These are phyloP conservation scores for Cryptocephalus moraei DNA, from an alignment of 2,888 invertebrate genomes.

Conservation along the genomic window DNA sequence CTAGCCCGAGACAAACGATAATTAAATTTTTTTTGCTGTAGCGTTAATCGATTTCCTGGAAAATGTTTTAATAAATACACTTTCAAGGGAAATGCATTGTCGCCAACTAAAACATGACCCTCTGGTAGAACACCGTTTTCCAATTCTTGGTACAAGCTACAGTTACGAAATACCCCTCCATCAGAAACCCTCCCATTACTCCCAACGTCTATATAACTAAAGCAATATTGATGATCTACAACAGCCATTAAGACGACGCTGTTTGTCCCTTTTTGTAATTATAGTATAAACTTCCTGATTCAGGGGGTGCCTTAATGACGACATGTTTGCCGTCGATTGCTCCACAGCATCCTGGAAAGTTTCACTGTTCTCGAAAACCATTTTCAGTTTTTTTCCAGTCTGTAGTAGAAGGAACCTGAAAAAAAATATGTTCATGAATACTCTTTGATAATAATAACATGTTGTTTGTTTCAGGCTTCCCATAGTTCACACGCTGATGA, in stretches of 20 bases:
- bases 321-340: constrained; percentile 18
- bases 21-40: constrained; percentile 3
- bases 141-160: constrained; percentile 6
- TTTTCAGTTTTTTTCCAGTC: constrained; percentile 10
- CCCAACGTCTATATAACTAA: constrained; percentile 14
- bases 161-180: constrained; percentile 12
- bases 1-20: constrained; percentile 6
- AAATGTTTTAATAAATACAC: constrained; percentile 11
- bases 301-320: constrained; percentile 13
- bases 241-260: constrained; percentile 17
- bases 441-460: not conserved
- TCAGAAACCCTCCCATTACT: constrained; percentile 13
- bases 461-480: not conserved
- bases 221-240: constrained; percentile 14
- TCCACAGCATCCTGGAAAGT: constrained; percentile 16
- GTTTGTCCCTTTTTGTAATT: constrained; percentile 17
- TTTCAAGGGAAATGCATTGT: constrained; percentile 18
- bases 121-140: constrained; percentile 5
- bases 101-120: constrained; percentile 14
- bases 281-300: constrained; percentile 14
- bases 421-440: not conserved
- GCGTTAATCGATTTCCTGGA: constrained; percentile 1
- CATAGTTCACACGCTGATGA: not conserved
- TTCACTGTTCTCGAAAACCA: constrained; percentile 10
- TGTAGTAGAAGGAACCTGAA: not conserved